Conservation (phyloP, 2,797 vertebrate species). For the Steatocranus sp. region DNA sequence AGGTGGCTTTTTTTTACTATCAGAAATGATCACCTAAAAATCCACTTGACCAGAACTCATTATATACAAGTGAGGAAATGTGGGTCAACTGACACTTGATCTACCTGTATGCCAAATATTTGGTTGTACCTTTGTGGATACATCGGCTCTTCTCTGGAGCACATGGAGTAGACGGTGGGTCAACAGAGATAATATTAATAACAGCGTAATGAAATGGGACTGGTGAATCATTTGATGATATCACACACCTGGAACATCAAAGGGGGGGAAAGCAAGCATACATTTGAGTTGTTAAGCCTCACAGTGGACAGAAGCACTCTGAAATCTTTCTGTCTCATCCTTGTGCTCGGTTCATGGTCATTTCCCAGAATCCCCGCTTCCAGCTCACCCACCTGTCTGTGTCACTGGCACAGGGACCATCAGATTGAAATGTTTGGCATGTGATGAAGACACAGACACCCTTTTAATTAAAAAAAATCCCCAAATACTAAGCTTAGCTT, state of each 20-base stretch:
- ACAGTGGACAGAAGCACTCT: neutral
- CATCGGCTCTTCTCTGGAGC: neutral
- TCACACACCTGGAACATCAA: conserved; percentile 76
- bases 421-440: conserved; percentile 14
- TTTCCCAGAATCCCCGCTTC: conserved; percentile 21
- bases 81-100: neutral
- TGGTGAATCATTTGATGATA: conserved; percentile 56
- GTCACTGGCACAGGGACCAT: conserved; percentile 17
- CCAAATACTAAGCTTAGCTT: neutral
- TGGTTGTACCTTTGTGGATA: neutral
- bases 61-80: neutral
- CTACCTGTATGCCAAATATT: neutral
- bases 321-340: neutral
- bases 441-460: neutral
- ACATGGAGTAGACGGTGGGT: conserved; percentile 2
- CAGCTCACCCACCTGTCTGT: neutral
- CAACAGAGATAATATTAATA: conserved; percentile 56
- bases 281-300: conserved; percentile 10
- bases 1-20: neutral
- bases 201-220: conserved; percentile 56
- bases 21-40: neutral
- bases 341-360: neutral
- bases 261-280: conserved; percentile 18
- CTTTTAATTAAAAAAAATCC: neutral
- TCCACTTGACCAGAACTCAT: neutral